A percentile compares a stretch with the other conserved stretches of the same genome.
These are phyloP conservation scores for Drosophila nigricruria DNA, from an alignment of 2,888 invertebrate genomes.

Conservation along the genomic window DNA sequence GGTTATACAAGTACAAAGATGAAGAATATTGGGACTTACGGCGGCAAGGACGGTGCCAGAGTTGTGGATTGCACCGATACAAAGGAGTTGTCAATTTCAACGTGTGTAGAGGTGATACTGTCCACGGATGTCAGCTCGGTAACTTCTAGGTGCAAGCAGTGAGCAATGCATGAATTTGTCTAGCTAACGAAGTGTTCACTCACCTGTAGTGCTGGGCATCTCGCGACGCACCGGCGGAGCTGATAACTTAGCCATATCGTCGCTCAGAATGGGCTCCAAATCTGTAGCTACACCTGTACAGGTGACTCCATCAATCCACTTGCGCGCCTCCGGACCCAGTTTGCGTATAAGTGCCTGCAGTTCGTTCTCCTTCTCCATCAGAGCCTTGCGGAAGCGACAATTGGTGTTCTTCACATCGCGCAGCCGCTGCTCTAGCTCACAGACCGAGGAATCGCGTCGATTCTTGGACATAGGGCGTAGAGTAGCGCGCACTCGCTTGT, in stretches of 20 bases:
- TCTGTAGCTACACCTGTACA: slow-evolving; percentile 74
- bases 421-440: slow-evolving; percentile 92
- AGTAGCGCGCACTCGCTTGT: slow-evolving; percentile 94
- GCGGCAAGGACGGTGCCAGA: slow-evolving; percentile 81
- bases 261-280: slow-evolving; percentile 82
- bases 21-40: slow-evolving; percentile 56
- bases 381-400: slow-evolving; percentile 92
- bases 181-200: slow-evolving; percentile 7
- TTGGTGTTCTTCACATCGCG: slow-evolving; percentile 94
- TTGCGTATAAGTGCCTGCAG: slow-evolving; percentile 87
- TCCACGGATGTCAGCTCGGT: slow-evolving; percentile 91
- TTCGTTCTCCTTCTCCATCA: slow-evolving; percentile 94
- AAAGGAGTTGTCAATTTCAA: slow-evolving; percentile 86
- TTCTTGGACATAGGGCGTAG: slow-evolving; percentile 93
- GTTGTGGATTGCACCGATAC: slow-evolving; percentile 83
- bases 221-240: slow-evolving; percentile 84
- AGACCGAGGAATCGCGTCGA: slow-evolving; percentile 92
- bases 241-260: slow-evolving; percentile 81
- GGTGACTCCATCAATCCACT: slow-evolving; percentile 85
- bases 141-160: slow-evolving; percentile 86
- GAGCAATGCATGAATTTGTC: slow-evolving; percentile 52
- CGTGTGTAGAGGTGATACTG: slow-evolving; percentile 89
- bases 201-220: slow-evolving; percentile 85
- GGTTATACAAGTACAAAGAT: not conserved
- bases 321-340: slow-evolving; percentile 85